These are phyloP conservation scores for Zoanthus sociatus DNA, from an alignment of 92 coral and sea anemone genomes.

Conservation along the genomic window DNA sequence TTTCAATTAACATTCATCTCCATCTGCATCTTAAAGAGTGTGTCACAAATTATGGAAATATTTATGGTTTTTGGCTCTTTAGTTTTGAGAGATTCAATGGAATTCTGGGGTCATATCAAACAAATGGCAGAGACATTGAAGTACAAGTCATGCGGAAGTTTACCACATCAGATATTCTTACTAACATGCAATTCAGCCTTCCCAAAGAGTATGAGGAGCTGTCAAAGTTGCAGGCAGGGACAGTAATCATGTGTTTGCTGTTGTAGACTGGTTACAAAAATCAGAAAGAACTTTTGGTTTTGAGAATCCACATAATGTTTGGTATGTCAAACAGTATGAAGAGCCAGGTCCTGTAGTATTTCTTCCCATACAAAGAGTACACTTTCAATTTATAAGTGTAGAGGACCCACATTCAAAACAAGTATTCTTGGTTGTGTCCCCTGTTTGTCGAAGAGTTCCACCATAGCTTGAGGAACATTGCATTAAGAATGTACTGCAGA, in stretches of 20 bases:
- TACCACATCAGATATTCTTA: conserved; percentile 58
- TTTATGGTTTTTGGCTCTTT: conserved; percentile 66
- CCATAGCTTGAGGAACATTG: neutral
- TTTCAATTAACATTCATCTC: neutral
- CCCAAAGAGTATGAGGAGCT: conserved; percentile 52
- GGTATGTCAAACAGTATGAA: neutral
- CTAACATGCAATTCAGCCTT: conserved; percentile 46
- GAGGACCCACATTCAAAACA: neutral
- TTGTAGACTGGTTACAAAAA: neutral
- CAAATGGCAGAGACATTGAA: conserved; percentile 59
- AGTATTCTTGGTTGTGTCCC: neutral
- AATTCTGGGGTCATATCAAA: conserved; percentile 55
- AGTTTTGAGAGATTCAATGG: conserved; percentile 70
- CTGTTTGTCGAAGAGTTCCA: neutral
- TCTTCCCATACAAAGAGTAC: neutral
- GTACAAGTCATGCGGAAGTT: conserved; percentile 70
- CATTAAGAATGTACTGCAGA: neutral
- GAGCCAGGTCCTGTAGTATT: neutral
- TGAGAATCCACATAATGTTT: neutral
- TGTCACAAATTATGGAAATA: conserved; percentile 54
- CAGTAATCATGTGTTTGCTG: neutral
- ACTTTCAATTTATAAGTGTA: neutral
- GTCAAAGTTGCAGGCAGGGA: conserved; percentile 20
- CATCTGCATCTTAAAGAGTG: conserved; percentile 58
- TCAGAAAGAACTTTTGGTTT: neutral